Base-by-base conservation (phyloP, 1,140 invertebrate genomes). In the Anastrepha obliqua region DNA sequence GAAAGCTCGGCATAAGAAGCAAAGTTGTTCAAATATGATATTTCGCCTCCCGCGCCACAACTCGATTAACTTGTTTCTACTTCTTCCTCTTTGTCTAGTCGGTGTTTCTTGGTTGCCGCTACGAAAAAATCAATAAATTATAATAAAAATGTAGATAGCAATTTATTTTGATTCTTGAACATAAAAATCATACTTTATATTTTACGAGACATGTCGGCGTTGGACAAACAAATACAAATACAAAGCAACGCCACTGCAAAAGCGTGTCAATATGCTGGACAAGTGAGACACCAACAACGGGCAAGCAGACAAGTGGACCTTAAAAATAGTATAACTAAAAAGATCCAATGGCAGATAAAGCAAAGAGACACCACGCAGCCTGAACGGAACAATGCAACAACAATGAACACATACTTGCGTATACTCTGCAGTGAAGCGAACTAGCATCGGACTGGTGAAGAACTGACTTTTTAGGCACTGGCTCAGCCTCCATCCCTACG, bases 91-190 rank as follows among this genome's bases (percentile, higher is more conserved):
- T 47, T 15, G 60, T 1, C 60, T 11, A 2, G 8, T 62, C 60
- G 15, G 60, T 62, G 17, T 62, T 62, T 13, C 60, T 62, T 0
- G 4, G 17, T 17, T 39, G 64, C 8, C 20, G 64, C 64, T 42
- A 13, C 64, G 39, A 42, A 67, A 42, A 20, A 8, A 13, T 29
- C 29, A 81, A 81, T 81, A 81, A 81, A 58, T 81, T 55, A 81
- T 81, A 81, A 81, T 81, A 81, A 81, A 81, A 81, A 81, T 81
- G 74, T 81, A 81, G 44, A 81, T 81, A 29, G 74, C 74, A 81
- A 81, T 81, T 81, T 81, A 81, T 81, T 81, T 55, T 55, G 74
- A 81, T 15, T 7, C n/a, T 55, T 9, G 74, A 2, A 81, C 74
- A 81, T 81, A 81, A 81, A 81, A 51, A 55, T 81, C 74, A 81